Base-by-base conservation (phyloP, 2,888 invertebrate species). In the Rotaria socialis region DNA sequence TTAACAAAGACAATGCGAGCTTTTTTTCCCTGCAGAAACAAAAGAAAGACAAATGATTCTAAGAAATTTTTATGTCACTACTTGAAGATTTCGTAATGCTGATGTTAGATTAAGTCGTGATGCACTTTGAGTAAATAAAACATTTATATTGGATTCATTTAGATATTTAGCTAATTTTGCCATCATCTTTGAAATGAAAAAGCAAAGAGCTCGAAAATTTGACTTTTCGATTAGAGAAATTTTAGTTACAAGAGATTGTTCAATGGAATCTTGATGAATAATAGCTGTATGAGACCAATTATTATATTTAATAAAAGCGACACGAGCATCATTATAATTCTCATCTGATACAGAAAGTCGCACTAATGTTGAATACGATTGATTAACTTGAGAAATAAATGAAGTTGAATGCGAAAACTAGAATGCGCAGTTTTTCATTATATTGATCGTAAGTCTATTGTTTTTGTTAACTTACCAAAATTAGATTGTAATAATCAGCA, bases 241-340 rank as follows among this genome's bases (percentile, higher is more conserved):
- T 19, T 24, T 24, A 41, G 8, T 47, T 80, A 80, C 80, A n/a
- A 80, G 47, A 8, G 80, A 43, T 47, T 80, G 80, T 24, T 43
- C 80, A n/a, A 47, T 80, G 4, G 80, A 80, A 80, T 80, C 80
- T 80, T 80, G 80, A 47, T 80, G 80, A 47, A 80, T 80, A 47
- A 80, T 80, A 11, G 80, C 80, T 47, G 47, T 47, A n/a, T 80
- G 43, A 47, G 47, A 80, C 80, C 80, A 80, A 14, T 80, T 47
- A 47, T 80, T 43, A 24, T 24, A n/a, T 80, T 47, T 8, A n/a
- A 80, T n/a, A 80, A 80, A 80, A 1, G 43, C 80, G 8, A 80
- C 47, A n/a, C 80, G 43, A 80, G 47, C 80, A 47, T 80, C 47
- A 80, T 80, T 80, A 80, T 47, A 47, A 47, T 47, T 47, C n/a